A percentile compares a stretch with the other conserved stretches of the same genome.
Evolutionary conservation across 2,888 invertebrate species (phyloP).

Genomic region (Crematogaster levior): DNA sequence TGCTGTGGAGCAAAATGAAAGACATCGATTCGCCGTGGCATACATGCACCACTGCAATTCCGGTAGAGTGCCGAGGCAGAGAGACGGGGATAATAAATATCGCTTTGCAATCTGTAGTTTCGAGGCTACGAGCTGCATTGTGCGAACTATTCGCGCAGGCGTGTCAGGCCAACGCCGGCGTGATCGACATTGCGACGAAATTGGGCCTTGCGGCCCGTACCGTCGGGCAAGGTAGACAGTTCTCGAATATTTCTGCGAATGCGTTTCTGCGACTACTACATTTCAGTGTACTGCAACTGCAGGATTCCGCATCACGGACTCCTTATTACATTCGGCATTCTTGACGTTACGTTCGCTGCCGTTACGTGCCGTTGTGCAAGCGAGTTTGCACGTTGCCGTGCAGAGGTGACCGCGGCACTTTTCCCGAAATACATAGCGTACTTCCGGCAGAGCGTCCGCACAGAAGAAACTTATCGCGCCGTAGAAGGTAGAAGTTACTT

Average conservation of each 20-base stretch:
- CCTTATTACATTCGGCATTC: constrained; percentile 17
- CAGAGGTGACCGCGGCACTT: constrained; percentile 4
- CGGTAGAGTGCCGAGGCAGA: constrained; percentile 11
- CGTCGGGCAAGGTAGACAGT: not conserved
- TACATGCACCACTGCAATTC: constrained; percentile 39
- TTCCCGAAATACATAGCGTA: constrained; percentile 21
- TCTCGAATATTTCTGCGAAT: not conserved
- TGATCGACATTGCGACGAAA: constrained; percentile 28
- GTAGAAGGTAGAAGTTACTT: constrained; percentile 24
- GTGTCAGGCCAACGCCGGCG: not conserved
- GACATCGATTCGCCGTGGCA: constrained; percentile 46
- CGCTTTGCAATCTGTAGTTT: constrained; percentile 43
- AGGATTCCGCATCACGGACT: not conserved
- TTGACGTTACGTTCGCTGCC: not conserved
- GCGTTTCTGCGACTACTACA: not conserved
- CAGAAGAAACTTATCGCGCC: constrained; percentile 29
- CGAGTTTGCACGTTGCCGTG: not conserved
- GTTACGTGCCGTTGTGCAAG: not conserved
- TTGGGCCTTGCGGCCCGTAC: not conserved
- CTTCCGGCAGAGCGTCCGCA: not conserved
- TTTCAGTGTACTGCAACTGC: not conserved
- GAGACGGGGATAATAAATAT: constrained; percentile 39
- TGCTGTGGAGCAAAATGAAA: constrained; percentile 39
- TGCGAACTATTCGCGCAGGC: constrained; percentile 37
- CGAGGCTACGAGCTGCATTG: constrained; percentile 17